A percentile compares a stretch with the other conserved stretches of the same genome.
phyloP scores from a whole-genome alignment of 2,888 invertebrate genomes.

The Epinotia demarniana region DNA sequence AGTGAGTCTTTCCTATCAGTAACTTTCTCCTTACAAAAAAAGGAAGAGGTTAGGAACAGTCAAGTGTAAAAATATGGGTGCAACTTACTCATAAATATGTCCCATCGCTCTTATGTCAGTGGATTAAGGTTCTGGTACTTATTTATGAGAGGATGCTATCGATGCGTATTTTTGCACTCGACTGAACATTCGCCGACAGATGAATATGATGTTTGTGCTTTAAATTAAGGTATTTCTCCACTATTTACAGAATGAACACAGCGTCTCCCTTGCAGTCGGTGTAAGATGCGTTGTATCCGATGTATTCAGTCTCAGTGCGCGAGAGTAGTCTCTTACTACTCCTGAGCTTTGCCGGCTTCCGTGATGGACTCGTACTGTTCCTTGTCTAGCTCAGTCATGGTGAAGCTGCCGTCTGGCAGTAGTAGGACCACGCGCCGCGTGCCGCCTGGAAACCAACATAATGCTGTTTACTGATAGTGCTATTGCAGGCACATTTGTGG shows the following conservation, averaged over 20 bases:
- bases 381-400: slow-evolving; percentile 94
- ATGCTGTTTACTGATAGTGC: neutral
- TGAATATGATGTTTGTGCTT: too few species aligned
- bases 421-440: slow-evolving; percentile 93
- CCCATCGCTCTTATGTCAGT: too few species aligned
- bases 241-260: neutral
- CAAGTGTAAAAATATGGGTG: too few species aligned
- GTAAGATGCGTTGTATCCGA: neutral
- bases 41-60: too few species aligned
- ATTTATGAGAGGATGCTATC: too few species aligned
- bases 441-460: slow-evolving; percentile 84
- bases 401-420: slow-evolving; percentile 92
- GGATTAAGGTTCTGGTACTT: too few species aligned
- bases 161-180: too few species aligned
- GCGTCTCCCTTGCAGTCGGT: neutral
- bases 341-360: slow-evolving; percentile 85
- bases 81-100: too few species aligned
- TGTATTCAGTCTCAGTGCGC: slow-evolving; percentile 21
- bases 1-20: too few species aligned
- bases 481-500: too few species aligned
- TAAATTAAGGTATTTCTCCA: neutral
- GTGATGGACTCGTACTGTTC: slow-evolving; percentile 91
- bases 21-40: too few species aligned
- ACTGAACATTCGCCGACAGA: too few species aligned
- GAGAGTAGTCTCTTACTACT: slow-evolving; percentile 55